Conservation (phyloP, 2,113 vertebrate species). For the Lagopus muta region DNA sequence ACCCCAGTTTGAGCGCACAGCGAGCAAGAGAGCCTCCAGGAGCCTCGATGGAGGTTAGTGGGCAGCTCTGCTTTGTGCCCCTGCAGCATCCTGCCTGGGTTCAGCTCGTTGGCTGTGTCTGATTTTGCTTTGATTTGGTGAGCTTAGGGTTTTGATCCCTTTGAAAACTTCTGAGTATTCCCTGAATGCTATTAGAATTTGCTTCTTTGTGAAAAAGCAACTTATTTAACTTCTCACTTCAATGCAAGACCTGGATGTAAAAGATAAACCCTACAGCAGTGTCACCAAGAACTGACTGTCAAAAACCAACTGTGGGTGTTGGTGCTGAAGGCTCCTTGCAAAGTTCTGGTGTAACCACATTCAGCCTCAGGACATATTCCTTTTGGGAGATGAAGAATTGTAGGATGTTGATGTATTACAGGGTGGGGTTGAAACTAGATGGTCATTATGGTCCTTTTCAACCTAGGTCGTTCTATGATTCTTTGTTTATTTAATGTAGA, state of each 20-base stretch:
- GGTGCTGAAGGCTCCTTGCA: neutral
- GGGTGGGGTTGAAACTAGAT: no score
- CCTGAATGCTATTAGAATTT: neutral
- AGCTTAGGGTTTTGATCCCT: neutral
- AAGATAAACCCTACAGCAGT: neutral
- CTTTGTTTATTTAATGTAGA: neutral
- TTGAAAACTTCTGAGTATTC: neutral
- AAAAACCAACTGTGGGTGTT: neutral
- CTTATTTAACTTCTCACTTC: neutral
- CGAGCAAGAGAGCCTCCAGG: conserved; percentile 93
- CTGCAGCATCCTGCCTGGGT: neutral
- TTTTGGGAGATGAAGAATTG: neutral
- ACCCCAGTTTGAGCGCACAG: conserved; percentile 91
- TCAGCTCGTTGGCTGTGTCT: neutral
- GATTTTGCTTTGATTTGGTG: neutral
- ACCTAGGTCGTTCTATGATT: no score
- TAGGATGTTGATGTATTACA: neutral
- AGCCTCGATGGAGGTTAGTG: conserved; percentile 94
- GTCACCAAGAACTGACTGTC: neutral
- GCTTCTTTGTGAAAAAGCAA: neutral
- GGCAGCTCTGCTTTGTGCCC: neutral
- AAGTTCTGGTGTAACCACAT: neutral
- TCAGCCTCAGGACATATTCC: neutral
- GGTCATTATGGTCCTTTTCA: no score
- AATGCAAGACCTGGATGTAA: neutral